Base-by-base conservation (phyloP, 2,113 vertebrate genomes). In the Merops nubicus region DNA sequence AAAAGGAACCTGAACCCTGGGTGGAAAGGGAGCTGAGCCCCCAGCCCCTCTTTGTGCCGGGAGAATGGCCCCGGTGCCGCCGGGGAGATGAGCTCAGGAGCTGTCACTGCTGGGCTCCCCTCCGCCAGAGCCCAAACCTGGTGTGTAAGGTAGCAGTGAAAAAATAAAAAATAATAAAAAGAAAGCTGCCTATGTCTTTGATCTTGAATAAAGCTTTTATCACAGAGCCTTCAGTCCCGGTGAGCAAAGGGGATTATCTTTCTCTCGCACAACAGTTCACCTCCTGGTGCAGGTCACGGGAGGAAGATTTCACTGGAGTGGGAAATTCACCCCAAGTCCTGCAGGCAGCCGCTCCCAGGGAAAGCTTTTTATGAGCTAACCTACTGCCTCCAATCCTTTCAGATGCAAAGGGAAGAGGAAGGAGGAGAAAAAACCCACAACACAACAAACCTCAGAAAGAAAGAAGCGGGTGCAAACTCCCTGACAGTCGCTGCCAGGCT, bases 161-260 rank as follows among this genome's bases (percentile, higher is more conserved):
- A 67, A 1, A 31, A 50, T 56, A 62, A 78, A 64, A 34, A 31
- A 45, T 22, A 38, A 53, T 33, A 40, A 26, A n/a, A 33, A 33
- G 34, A 29, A 21, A 29, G 51, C 43, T 78, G 62, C 36, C 3
- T 45, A 73, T 25, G 94, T 78, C 93, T 97, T 96, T 97, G 94
- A 96, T 97, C 84, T 96, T 78, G 81, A 95, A 89, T 95, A 94
- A 95, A 87, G 94, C 95, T 96, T 96, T 97, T 97, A 96, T 95
- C 94, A 87, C 73, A 88, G 93, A 10, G 84, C 81, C 87, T 87
- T 94, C 95, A 91, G 89, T 87, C 91, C 94, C 40, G 62, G 89
- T 92, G 95, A 96, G 96, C 84, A 36, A 56, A 91, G 84, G 94
- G 87, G 96, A 96, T 97, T 95, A 96, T 94, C 84, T 97, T 89